Base-by-base conservation (phyloP, 2,888 invertebrate genomes). In the Drosophila sordidapex region DNA sequence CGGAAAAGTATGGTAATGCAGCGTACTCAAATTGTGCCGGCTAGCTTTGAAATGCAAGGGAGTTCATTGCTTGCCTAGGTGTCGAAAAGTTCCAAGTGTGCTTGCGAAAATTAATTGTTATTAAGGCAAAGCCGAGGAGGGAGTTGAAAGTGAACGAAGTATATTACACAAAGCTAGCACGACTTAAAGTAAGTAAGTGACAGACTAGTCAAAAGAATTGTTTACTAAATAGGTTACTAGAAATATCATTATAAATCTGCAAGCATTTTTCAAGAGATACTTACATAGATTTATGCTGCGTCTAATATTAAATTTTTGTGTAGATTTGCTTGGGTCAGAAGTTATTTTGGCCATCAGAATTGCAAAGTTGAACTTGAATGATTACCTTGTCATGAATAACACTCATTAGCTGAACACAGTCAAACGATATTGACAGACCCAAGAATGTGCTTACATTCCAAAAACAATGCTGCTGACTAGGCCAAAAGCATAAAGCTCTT, bases 331-430 rank as follows among this genome's bases (percentile, higher is more conserved):
- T 46, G 46, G 8, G 25, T 38, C 36, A 48, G 48, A 21, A 40
- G 35, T 38, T 33, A 38, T 25, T 27, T 68, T 36, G 31, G 46
- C n/a, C 29, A 52, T 33, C n/a, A 51, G 38, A 40, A 49, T 18
- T 51, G 52, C 52, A 70, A 64, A 25, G 51, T 27, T 40, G 35
- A 64, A 82, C 54, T 73, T 62, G 70, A 76, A 57, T 62, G 73
- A 86, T 80, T 83, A 59, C 51, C 71, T 62, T 64, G 70, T 67
- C 77, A 80, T 86, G 76, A 80, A 70, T 81, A 71, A 86, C 70
- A 70, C 58, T 59, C 81, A 89, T 89, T 87, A 83, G 81, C 67
- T 35, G 56, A 46, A 38, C 40, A 27, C 35, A 61, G 29, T 43
- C 33, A 27, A 58, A 21, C 31, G 29, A 54, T 38, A 46, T 46